Percentiles rank a stretch among this genome's conserved stretches.
These are phyloP conservation scores for Epirrita christyi DNA, from an alignment of 2,888 invertebrate species.

Conservation along the genomic window DNA sequence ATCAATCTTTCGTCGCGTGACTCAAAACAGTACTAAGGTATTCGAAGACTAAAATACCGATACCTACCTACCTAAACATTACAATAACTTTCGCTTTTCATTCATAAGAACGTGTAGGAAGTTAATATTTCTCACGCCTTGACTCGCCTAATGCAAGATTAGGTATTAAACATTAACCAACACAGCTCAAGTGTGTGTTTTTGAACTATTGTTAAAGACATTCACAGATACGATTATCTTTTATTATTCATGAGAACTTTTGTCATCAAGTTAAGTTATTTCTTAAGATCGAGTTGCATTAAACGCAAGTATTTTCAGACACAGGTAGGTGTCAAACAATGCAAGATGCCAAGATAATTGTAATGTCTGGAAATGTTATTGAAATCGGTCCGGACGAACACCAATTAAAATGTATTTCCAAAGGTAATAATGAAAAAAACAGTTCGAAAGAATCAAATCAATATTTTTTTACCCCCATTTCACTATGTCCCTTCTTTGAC, in stretches of 20 bases:
- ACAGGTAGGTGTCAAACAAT: slow-evolving; percentile 4
- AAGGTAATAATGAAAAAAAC: too few species aligned
- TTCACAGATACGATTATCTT: slow-evolving; percentile 38
- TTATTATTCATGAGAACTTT: slow-evolving; percentile 41
- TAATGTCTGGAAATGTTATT: slow-evolving; percentile 18
- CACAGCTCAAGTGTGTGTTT: slow-evolving; percentile 38
- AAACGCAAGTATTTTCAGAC: slow-evolving; percentile 30
- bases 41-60: slow-evolving; percentile 30
- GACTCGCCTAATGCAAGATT: slow-evolving; percentile 29
- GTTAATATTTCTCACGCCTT: slow-evolving; percentile 42
- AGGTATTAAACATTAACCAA: slow-evolving; percentile 37
- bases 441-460: not conserved
- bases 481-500: too few species aligned
- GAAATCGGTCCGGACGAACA: slow-evolving; percentile 2
- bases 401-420: slow-evolving; percentile 12
- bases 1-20: slow-evolving; percentile 35
- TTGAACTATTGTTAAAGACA: slow-evolving; percentile 40
- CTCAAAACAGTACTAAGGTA: slow-evolving; percentile 27
- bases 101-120: slow-evolving; percentile 42
- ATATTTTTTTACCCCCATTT: too few species aligned
- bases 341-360: slow-evolving; percentile 17
- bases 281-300: slow-evolving; percentile 39
- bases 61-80: slow-evolving; percentile 12
- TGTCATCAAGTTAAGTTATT: slow-evolving; percentile 42
- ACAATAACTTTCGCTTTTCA: slow-evolving; percentile 41